Conservation (phyloP, 1,140 invertebrate genomes). For the Macrocentrus cingulum region DNA sequence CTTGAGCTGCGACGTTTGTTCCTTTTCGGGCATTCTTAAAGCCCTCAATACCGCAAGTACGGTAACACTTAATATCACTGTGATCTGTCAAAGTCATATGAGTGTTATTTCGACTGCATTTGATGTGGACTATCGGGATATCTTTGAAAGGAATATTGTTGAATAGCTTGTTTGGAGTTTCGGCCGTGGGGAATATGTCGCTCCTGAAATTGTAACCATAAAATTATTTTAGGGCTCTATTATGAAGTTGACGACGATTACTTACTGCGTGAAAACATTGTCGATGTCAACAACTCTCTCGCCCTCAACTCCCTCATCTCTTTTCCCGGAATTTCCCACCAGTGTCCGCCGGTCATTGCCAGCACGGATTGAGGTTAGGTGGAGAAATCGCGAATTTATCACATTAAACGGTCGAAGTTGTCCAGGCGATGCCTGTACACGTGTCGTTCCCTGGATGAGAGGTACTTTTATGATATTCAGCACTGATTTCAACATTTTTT, state of each 20-base stretch:
- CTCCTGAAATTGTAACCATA: conserved; percentile 60
- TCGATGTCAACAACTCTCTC: conserved; percentile 67
- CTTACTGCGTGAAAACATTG: conserved; percentile 34
- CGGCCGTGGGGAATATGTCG: conserved; percentile 73
- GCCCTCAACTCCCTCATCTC: conserved; percentile 70
- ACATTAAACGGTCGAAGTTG: background rate
- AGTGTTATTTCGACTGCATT: conserved; percentile 84
- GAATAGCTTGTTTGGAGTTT: conserved; percentile 74
- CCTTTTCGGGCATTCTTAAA: conserved; percentile 94
- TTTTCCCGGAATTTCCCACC: conserved; percentile 60
- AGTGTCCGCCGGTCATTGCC: conserved; percentile 63
- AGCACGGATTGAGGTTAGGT: conserved; percentile 51
- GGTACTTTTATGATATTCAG: background rate
- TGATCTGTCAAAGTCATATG: conserved; percentile 74
- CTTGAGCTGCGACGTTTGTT: conserved; percentile 94
- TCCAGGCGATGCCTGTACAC: background rate
- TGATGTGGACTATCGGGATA: conserved; percentile 80
- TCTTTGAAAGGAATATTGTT: conserved; percentile 77
- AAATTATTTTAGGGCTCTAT: conserved; percentile 19
- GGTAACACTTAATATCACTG: conserved; percentile 60
- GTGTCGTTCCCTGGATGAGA: background rate
- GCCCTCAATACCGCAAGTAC: conserved; percentile 86
- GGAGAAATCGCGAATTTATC: conserved; percentile 32
- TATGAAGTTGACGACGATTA: conserved; percentile 5
- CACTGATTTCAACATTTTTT: conserved; percentile 19